Base-by-base conservation (phyloP, 2,888 invertebrate species). In the Tortrix viridana region DNA sequence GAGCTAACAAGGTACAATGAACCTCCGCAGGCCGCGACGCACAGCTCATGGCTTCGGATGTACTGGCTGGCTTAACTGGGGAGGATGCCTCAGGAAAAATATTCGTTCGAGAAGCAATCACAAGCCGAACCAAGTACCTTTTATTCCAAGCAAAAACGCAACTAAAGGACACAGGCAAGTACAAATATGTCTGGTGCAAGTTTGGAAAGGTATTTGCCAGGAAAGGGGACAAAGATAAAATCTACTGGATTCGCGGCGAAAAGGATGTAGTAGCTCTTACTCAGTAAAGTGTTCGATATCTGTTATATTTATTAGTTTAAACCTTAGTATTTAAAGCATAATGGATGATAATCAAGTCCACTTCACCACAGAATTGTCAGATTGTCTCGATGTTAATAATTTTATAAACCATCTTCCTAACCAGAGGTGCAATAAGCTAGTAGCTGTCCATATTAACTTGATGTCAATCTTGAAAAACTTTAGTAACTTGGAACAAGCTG, bases 191-290 rank as follows among this genome's bases (percentile, higher is more conserved):
- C 23, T 55, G 55, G 55, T 19, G 44, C 19, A 55, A 41, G 9
- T 44, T n/a, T 23, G 55, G 55, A n/a, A 50, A 50, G 14, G 20
- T 58, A n/a, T 26, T 58, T 16, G 50, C 43, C 14, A 22, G 58
- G 14, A 49, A 58, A 58, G 26, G 18, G 6, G 50, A 58, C 43
- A 58, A 58, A 12, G n/a, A 22, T 5, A 58, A 50, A n/a, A 50
- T 58, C 18, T 43, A 43, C 23, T 43, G 14, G 26, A 50, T 50
- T 5, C 49, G 41, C 12, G 22, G 18, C 19, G 50, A 50, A 44
- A 43, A 50, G 12, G 59, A 59, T 26, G 20, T 60, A 4, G 14
- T n/a, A 37, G 20, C n/a, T 12, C 14, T 60, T 16, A 32, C 20
- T 14, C 9, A 1, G 1, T 32, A 37, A 60, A 38, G 7, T 12